phyloP scores from a whole-genome alignment of 2,113 vertebrate genomes.

The Anoura caudifer region DNA sequence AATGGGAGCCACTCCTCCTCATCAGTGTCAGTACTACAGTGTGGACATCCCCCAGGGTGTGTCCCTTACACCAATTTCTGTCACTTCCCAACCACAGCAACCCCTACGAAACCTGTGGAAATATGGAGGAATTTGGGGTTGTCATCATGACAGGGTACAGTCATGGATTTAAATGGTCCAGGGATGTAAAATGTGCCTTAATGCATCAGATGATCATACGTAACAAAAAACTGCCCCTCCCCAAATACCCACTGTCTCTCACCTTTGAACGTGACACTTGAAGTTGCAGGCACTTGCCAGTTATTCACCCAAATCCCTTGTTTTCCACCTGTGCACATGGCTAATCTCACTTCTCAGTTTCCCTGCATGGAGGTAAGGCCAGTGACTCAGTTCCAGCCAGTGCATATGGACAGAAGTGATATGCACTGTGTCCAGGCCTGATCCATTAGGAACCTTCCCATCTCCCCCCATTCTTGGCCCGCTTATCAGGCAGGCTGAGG shows the following conservation, averaged over 20 bases:
- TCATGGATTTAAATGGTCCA: conserved; percentile 26
- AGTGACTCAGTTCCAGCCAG: not conserved
- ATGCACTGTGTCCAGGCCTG: not conserved
- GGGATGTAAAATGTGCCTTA: not conserved
- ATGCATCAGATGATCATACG: not conserved
- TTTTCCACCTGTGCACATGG: not conserved
- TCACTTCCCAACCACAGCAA: conserved; percentile 19
- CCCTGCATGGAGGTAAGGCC: not conserved
- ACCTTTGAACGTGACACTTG: not conserved
- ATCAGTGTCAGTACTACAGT: not conserved
- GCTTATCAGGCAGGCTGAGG: not conserved
- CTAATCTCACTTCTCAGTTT: not conserved
- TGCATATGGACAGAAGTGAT: not conserved
- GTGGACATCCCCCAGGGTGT: not conserved
- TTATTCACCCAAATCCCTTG: not conserved
- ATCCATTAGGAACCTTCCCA: not conserved
- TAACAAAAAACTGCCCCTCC: not conserved
- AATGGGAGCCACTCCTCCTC: not conserved
- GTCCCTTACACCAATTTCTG: not conserved
- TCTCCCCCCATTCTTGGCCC: not conserved
- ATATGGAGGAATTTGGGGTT: not conserved
- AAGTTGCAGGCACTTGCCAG: not conserved
- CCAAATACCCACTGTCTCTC: not conserved
- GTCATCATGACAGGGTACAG: not conserved
- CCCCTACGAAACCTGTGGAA: not conserved